Evolutionary conservation across 2,113 vertebrate genomes (phyloP).

Genomic region (Ptychochromis oligacanthus): DNA sequence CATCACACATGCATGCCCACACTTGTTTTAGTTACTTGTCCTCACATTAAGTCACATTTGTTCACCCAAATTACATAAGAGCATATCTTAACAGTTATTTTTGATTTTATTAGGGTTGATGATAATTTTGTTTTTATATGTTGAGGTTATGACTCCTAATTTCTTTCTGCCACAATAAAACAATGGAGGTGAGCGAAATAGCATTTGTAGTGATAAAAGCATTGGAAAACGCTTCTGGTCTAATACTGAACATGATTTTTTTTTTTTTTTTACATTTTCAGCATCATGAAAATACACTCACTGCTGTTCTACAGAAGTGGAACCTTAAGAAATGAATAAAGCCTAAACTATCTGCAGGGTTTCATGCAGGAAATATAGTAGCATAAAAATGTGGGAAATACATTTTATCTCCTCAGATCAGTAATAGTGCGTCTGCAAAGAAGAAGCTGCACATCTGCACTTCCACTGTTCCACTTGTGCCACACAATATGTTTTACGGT

Average conservation of each 20-base stretch:
- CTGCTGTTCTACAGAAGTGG: neutral
- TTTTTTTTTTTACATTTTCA: neutral
- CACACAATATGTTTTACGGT: neutral
- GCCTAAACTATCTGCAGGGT: neutral
- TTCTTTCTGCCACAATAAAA: neutral
- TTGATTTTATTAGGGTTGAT: neutral
- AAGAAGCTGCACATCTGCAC: neutral
- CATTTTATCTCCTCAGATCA: neutral
- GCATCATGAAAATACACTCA: neutral
- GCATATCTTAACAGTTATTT: neutral
- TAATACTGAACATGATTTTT: neutral
- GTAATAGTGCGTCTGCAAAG: neutral
- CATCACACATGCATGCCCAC: too few species aligned
- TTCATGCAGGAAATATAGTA: neutral
- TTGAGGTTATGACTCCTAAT: too few species aligned
- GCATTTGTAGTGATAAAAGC: neutral
- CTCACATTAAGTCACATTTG: neutral
- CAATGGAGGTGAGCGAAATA: neutral
- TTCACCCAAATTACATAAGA: neutral
- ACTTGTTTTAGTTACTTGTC: neutral
- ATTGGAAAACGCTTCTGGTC: neutral
- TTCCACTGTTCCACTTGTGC: neutral
- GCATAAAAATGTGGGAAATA: neutral
- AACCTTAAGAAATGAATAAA: neutral
- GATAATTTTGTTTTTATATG: neutral